These are phyloP conservation scores for Strigamia crassipes DNA, from an alignment of 2,888 invertebrate species.

Conservation along the genomic window DNA sequence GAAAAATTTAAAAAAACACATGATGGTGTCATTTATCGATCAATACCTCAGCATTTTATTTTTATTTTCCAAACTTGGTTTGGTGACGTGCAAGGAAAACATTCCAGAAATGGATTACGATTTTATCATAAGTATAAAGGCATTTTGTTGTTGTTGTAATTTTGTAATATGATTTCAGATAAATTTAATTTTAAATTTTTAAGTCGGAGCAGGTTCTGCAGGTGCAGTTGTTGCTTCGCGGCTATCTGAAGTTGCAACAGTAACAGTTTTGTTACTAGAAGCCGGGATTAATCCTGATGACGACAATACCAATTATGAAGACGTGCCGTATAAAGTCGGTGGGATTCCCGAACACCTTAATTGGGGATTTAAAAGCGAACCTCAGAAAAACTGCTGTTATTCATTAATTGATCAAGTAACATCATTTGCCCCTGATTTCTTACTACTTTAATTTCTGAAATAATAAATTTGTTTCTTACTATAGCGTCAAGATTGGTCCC, in stretches of 20 bases:
- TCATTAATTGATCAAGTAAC: constrained; percentile 1
- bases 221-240: constrained; percentile 41
- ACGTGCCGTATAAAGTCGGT: constrained; percentile 41
- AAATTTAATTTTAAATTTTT: neutral
- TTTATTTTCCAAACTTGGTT: neutral
- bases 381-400: constrained; percentile 44
- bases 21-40: too few species aligned
- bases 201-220: constrained; percentile 43
- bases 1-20: too few species aligned
- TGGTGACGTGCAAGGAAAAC: neutral
- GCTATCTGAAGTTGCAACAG: neutral
- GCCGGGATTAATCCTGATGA: constrained; percentile 54
- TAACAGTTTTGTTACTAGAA: constrained; percentile 56
- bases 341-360: constrained; percentile 36
- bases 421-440: neutral
- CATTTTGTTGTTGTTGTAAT: too few species aligned
- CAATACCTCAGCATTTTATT: too few species aligned
- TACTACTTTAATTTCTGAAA: too few species aligned
- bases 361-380: constrained; percentile 37
- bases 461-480: neutral
- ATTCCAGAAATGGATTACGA: neutral
- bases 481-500: constrained; percentile 69
- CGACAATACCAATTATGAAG: constrained; percentile 30
- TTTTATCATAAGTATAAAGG: neutral
- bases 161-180: neutral